A percentile compares a stretch with the other conserved stretches of the same genome.
Evolutionary conservation across 2,113 vertebrate species (phyloP).

Genomic region (Psilopogon haemacephalus): DNA sequence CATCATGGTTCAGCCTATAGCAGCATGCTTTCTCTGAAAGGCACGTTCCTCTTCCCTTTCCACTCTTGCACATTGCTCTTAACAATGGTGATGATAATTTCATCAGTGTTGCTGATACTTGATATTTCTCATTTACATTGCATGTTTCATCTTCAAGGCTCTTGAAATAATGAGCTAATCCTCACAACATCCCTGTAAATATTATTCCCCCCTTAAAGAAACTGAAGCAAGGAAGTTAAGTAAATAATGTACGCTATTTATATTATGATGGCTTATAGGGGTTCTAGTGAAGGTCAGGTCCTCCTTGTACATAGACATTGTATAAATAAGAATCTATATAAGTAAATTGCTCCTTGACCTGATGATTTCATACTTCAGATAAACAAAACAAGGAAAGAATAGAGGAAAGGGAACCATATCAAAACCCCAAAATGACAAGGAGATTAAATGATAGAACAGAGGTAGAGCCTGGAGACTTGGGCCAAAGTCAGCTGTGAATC

Average conservation of each 20-base stretch:
- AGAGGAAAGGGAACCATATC: not conserved
- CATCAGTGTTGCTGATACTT: slow-evolving; percentile 64
- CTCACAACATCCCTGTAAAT: slow-evolving; percentile 70
- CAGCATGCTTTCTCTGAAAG: not conserved
- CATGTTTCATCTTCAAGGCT: slow-evolving; percentile 69
- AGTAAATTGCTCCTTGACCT: slow-evolving; percentile 57
- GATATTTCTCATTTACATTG: slow-evolving; percentile 67
- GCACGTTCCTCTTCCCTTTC: not conserved
- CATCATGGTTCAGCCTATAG: not conserved
- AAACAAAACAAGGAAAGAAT: slow-evolving; percentile 35
- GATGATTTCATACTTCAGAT: slow-evolving; percentile 60
- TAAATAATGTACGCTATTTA: slow-evolving; percentile 64
- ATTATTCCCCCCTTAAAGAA: slow-evolving; percentile 66
- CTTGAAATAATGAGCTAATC: slow-evolving; percentile 70
- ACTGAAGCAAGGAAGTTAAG: slow-evolving; percentile 67
- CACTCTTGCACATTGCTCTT: not conserved
- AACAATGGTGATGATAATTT: slow-evolving; percentile 67
- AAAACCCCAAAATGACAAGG: not conserved
- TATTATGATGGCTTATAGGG: slow-evolving; percentile 62
- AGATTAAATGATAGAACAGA: slow-evolving; percentile 1
- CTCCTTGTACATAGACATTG: slow-evolving; percentile 51
- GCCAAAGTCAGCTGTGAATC: not conserved
- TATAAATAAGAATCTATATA: slow-evolving; percentile 63
- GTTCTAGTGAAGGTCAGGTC: slow-evolving; percentile 63
- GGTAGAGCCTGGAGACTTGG: not conserved